Conservation (phyloP, 2,888 invertebrate species). For the Philhelius pedissequus region DNA sequence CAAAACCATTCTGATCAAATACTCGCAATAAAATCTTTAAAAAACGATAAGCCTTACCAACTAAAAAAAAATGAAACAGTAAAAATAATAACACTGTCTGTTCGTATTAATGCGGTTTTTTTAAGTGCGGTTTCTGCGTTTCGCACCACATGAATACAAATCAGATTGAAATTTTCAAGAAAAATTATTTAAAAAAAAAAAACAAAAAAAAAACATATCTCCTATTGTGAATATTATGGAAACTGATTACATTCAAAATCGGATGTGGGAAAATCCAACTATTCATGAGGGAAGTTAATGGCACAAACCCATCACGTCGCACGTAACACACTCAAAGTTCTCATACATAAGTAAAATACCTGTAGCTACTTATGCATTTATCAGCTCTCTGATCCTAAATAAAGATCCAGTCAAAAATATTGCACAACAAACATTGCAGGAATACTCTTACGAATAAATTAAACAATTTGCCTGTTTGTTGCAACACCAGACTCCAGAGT, state of each 20-base stretch:
- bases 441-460: conserved; percentile 38
- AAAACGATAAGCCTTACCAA: neutral
- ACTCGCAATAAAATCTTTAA: neutral
- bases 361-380: neutral
- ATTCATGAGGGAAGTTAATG: neutral
- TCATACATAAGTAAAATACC: neutral
- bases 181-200: neutral
- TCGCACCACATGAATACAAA: conserved; percentile 63
- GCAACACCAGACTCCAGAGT: conserved; percentile 41
- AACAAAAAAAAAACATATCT: neutral
- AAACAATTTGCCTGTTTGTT: conserved; percentile 49
- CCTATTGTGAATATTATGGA: conserved; percentile 17
- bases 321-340: neutral
- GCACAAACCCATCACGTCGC: conserved; percentile 11
- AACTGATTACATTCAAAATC: conserved; percentile 40
- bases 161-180: conserved; percentile 43
- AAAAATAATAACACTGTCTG: conserved; percentile 36
- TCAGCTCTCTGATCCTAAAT: neutral
- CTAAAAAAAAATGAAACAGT: neutral
- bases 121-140: conserved; percentile 58
- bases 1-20: neutral
- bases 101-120: conserved; percentile 54
- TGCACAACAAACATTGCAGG: conserved; percentile 46
- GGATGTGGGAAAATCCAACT: conserved; percentile 58
- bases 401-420: conserved; percentile 24